Conservation (phyloP, 2,113 vertebrate genomes). For the Tylochromis polylepis region DNA sequence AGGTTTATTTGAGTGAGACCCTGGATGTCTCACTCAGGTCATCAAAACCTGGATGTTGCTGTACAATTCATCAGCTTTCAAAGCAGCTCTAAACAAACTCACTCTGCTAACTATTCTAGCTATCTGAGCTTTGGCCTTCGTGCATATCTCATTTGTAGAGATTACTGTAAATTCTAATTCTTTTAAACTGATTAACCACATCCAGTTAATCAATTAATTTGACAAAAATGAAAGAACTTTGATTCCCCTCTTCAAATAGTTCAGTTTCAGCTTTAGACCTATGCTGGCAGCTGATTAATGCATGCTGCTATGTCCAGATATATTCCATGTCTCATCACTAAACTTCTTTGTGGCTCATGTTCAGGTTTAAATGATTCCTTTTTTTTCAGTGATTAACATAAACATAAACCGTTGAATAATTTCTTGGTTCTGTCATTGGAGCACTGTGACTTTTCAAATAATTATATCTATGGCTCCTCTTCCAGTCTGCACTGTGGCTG, state of each 20-base stretch:
- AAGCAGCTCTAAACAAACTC: constrained; percentile 2
- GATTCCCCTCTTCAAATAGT: constrained; percentile 24
- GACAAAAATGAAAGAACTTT: constrained; percentile 47
- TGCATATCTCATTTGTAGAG: constrained; percentile 34
- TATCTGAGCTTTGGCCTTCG: constrained; percentile 52
- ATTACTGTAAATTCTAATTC: constrained; percentile 22
- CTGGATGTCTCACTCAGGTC: neutral
- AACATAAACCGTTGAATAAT: neutral
- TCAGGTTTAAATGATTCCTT: neutral
- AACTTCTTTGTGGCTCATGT: neutral
- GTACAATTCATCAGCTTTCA: neutral
- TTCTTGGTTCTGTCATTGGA: neutral
- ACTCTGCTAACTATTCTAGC: constrained; percentile 46
- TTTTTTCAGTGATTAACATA: neutral
- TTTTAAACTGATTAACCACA: constrained; percentile 47
- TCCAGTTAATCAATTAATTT: constrained; percentile 69
- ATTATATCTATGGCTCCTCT: neutral
- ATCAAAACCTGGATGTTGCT: neutral
- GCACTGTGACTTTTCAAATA: neutral
- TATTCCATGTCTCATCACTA: constrained; percentile 30
- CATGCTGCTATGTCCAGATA: constrained; percentile 32
- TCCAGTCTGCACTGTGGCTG: neutral
- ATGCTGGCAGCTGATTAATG: constrained; percentile 65
- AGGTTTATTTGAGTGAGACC: neutral
- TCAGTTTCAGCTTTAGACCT: constrained; percentile 47